Evolutionary conservation across 2,113 vertebrate species (phyloP), one percentile per base, ranked within the genome.

Genomic region (Brachyhypopomus gauderio): DNA sequence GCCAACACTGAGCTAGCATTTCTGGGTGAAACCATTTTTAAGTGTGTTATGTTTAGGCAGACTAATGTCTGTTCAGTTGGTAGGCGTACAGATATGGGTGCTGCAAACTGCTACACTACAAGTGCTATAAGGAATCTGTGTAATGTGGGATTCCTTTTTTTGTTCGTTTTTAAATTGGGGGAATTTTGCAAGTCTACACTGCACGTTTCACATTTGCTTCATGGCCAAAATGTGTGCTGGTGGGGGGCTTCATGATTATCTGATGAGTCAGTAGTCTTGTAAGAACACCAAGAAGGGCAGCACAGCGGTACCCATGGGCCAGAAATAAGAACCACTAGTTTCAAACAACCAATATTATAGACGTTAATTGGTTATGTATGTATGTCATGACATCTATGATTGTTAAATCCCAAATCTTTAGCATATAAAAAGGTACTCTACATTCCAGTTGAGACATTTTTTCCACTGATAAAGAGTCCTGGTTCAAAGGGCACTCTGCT

Each of bases 401-500:
- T 67, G 64, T 36, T 19, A 70, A 70, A 41, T 41, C 30, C 14
- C 27, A 67, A 36, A 6, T 36, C 19, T 36, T 36, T 1, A 5
- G 16, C 64, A 36, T 67, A 34, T 64, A 64, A 64, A 64, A 64
- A 64, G 62, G 16, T 67, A 5, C 36, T 38, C 64, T 52, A 52
- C 64, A 22, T 70, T 70, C 66, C 66, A 70, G 34, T 41, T n/a
- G 4, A 41, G n/a, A 67, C 30, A 3, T 2, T 9, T 7, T 7
- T 20, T 64, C 2, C 27, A 66, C 12, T 34, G 4, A 69, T 41
- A 79, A 78, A 55, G 4, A 22, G 25, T 38, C 75, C 75, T 27
- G 23, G 59, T 66, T 77, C 27, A 77, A 78, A 69, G 63, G 66
- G 23, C 77, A 78, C 30, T 41, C 66, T 41, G 58, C 74, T 45